Percentiles rank a stretch among this genome's conserved stretches.
These are phyloP conservation scores for Candidula unifasciata DNA, from an alignment of 2,888 invertebrate genomes.

Conservation along the genomic window DNA sequence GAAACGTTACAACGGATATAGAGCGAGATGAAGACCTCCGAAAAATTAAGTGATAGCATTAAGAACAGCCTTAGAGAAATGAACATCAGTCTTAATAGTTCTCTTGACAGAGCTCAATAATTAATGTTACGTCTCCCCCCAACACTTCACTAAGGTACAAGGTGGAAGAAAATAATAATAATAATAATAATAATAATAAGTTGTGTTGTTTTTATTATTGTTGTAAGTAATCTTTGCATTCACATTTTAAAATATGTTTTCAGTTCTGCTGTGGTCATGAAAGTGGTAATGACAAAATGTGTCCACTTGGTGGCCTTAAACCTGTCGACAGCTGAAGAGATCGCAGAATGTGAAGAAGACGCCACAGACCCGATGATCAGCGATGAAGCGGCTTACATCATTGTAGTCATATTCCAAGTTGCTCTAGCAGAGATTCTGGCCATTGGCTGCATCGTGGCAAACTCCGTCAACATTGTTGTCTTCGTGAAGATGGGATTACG, in stretches of 20 bases:
- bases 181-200: too few species aligned
- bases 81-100: too few species aligned
- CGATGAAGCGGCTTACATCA: conserved; percentile 13
- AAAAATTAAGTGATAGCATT: too few species aligned
- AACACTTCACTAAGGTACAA: too few species aligned
- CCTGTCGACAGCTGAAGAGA: neutral
- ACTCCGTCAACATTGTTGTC: conserved; percentile 39
- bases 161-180: too few species aligned
- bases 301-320: neutral
- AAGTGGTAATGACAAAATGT: neutral
- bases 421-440: conserved; percentile 18
- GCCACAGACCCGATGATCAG: neutral
- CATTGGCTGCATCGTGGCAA: conserved; percentile 14
- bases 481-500: conserved; percentile 33
- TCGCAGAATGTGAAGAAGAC: neutral
- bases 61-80: too few species aligned
- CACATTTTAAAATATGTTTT: neutral
- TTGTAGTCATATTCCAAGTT: conserved; percentile 2
- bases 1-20: too few species aligned
- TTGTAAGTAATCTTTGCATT: neutral
- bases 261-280: neutral
- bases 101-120: too few species aligned
- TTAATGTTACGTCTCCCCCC: too few species aligned
- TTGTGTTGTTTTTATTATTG: neutral
- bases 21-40: too few species aligned